Conservation (phyloP, 2,113 vertebrate genomes). For the Protomyctophum bolini region DNA sequence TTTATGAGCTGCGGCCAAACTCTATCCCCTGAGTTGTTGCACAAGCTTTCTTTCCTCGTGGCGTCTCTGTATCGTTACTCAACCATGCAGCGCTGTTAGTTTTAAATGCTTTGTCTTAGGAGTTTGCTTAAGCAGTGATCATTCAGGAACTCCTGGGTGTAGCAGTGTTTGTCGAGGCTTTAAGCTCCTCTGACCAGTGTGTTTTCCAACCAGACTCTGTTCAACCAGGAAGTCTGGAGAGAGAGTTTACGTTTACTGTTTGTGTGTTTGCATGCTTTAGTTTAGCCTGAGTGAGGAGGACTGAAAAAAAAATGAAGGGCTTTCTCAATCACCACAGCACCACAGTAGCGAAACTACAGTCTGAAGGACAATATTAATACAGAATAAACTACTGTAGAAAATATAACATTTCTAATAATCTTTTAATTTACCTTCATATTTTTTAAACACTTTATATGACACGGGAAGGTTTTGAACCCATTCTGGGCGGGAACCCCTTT, state of each 20-base stretch:
- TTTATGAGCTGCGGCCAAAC: not conserved
- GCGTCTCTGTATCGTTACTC: constrained; percentile 18
- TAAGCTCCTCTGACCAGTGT: constrained; percentile 37
- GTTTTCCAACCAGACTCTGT: constrained; percentile 40
- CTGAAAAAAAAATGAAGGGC: not conserved
- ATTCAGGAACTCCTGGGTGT: constrained; percentile 58
- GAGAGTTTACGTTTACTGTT: constrained; percentile 68
- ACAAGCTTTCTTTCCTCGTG: constrained; percentile 6
- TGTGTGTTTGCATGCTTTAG: not conserved
- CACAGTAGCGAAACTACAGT: not conserved
- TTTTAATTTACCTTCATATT: too few species aligned
- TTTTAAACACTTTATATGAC: too few species aligned
- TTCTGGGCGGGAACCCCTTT: too few species aligned
- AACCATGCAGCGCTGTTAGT: constrained; percentile 7
- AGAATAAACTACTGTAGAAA: not conserved
- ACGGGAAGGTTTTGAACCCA: too few species aligned
- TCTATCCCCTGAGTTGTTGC: not conserved
- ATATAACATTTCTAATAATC: constrained; percentile 15
- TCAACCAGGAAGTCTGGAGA: constrained; percentile 63
- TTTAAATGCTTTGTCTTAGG: constrained; percentile 35
- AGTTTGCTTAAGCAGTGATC: constrained; percentile 46
- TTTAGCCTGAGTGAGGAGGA: constrained; percentile 22
- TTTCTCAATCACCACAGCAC: constrained; percentile 35
- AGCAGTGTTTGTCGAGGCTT: constrained; percentile 68
- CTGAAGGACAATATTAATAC: too few species aligned